These are phyloP conservation scores for Luperina testacea DNA, from an alignment of 2,888 invertebrate genomes.

Conservation along the genomic window DNA sequence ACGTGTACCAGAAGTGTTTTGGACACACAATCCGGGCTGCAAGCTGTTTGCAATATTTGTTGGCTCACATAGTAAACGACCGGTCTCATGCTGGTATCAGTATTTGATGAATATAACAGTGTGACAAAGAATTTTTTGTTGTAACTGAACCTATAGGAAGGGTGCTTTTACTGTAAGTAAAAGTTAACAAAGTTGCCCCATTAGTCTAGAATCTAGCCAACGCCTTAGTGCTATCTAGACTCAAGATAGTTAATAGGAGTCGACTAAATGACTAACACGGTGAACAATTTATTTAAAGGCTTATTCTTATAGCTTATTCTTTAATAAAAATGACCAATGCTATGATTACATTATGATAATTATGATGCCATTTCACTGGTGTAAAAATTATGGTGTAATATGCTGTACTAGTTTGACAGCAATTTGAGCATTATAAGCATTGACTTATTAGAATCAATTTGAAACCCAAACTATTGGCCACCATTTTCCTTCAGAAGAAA, in stretches of 20 bases:
- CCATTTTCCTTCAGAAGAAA: slow-evolving; percentile 13
- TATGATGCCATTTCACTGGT: background rate
- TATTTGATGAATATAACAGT: slow-evolving; percentile 28
- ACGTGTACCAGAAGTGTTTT: slow-evolving; percentile 57
- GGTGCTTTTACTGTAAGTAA: slow-evolving; percentile 13
- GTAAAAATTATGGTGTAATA: background rate
- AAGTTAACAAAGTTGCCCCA: slow-evolving; percentile 14
- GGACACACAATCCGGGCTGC: slow-evolving; percentile 46
- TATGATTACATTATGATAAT: too few relatives aligned
- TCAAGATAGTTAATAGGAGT: background rate
- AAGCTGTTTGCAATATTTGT: slow-evolving; percentile 51
- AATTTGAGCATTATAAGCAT: background rate
- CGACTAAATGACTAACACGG: background rate
- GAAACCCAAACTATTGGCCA: background rate
- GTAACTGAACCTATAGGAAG: background rate
- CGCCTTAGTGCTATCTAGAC: background rate
- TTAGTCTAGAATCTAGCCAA: slow-evolving; percentile 9
- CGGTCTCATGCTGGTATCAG: slow-evolving; percentile 7
- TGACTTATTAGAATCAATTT: background rate
- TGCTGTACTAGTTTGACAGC: background rate
- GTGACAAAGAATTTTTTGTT: slow-evolving; percentile 23
- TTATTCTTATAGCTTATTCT: too few relatives aligned
- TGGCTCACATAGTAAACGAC: slow-evolving; percentile 31
- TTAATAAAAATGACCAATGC: too few relatives aligned
- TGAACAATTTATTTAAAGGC: background rate